These are phyloP conservation scores for Asarcornis scutulata DNA, from an alignment of 2,113 vertebrate species.

Conservation along the genomic window DNA sequence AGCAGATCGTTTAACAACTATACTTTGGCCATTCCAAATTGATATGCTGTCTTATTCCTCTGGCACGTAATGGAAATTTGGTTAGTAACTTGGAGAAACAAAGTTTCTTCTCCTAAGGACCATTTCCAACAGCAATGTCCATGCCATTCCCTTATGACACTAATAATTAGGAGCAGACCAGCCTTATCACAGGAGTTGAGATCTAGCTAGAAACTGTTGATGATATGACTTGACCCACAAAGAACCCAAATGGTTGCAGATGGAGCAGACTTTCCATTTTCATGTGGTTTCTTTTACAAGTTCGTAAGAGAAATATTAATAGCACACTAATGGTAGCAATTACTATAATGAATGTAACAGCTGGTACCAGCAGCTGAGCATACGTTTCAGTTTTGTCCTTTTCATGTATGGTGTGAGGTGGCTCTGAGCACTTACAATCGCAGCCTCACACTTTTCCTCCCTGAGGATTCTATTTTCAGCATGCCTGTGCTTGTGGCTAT, in stretches of 20 bases:
- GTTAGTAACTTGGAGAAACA: not conserved
- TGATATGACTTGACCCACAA: not conserved
- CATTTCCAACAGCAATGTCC: not conserved
- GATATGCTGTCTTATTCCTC: not conserved
- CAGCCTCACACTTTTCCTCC: conserved; percentile 10
- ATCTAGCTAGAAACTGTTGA: not conserved
- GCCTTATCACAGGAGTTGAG: not conserved
- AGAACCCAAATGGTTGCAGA: conserved; percentile 18
- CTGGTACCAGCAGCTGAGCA: conserved; percentile 57
- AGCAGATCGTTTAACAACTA: not conserved
- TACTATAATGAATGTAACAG: conserved; percentile 63
- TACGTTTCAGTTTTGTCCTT: not conserved
- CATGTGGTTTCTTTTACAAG: not conserved
- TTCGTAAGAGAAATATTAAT: conserved; percentile 65
- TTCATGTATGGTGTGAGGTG: not conserved
- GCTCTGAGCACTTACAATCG: not conserved
- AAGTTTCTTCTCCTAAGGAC: not conserved
- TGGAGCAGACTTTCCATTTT: not conserved
- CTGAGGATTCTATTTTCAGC: conserved; percentile 33
- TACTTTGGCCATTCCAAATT: not conserved
- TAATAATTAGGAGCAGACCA: not conserved
- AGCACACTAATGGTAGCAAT: conserved; percentile 57
- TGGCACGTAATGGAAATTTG: not conserved
- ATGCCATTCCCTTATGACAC: not conserved
- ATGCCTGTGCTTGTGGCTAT: not conserved